phyloP scores from a whole-genome alignment of 2,797 vertebrate species.

The Onychomys torridus region DNA sequence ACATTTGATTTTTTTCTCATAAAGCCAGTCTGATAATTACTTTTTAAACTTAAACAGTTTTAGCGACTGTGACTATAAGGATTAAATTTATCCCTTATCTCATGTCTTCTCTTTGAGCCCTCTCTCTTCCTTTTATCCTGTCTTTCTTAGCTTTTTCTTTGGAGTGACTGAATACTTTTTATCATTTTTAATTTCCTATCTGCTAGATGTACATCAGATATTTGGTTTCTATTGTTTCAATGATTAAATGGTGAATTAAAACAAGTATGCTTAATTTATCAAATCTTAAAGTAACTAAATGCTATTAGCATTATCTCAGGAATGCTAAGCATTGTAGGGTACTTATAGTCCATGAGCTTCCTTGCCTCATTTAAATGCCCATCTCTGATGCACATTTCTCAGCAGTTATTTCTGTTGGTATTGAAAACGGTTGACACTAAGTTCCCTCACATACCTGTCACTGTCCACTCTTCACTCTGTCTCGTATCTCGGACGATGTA shows the following conservation, averaged over 20 bases:
- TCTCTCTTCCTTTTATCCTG: not conserved
- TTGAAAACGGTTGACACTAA: not conserved
- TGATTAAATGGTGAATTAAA: constrained; percentile 45
- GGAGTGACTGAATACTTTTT: constrained; percentile 12
- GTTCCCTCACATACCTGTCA: not conserved
- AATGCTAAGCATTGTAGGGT: not conserved
- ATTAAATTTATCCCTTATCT: constrained; percentile 4
- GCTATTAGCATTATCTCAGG: constrained; percentile 11
- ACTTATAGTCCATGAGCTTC: not conserved
- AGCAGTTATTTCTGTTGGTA: not conserved
- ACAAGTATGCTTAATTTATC: constrained; percentile 16
- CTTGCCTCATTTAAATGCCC: not conserved
- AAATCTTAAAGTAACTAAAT: not conserved
- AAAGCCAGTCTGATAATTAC: not conserved
- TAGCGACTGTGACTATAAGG: not conserved
- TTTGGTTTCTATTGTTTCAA: not conserved
- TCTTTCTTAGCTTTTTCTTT: not conserved
- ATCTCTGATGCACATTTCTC: not conserved
- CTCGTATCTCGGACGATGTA: not conserved
- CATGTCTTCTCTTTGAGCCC: not conserved
- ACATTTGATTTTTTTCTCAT: not conserved
- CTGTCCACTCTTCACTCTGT: not conserved
- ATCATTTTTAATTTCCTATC: constrained; percentile 20
- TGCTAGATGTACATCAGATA: constrained; percentile 17
- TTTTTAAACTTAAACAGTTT: constrained; percentile 16